Base-by-base conservation (phyloP, 2,888 invertebrate genomes). In the Norana najaformis region DNA sequence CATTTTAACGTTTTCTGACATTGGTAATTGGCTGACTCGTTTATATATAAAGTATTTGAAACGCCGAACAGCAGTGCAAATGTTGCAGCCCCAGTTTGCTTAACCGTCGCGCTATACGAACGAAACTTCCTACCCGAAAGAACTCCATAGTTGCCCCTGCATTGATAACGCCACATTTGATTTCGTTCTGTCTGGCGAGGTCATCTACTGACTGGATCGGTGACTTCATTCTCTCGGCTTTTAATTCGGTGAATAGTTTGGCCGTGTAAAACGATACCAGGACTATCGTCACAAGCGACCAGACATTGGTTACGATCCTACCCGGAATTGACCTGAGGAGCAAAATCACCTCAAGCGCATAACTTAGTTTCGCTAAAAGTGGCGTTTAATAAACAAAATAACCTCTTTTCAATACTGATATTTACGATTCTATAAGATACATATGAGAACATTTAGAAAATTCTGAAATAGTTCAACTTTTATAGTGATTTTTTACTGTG, bases 141-240 rank as follows among this genome's bases (percentile, higher is more conserved):
- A 98, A 98, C 93, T 97, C 97, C 96, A 97, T 97, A 2, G 97
- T 97, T 38, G 97, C 97, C 90, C 97, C 95, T 96, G 93, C 93
- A 88, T 93, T 93, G 89, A 97, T 95, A 0, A 97, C 97, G 47
- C 97, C 97, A 94, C 98, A 98, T 94, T 97, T 97, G 93, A 99
- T 98, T 96, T 98, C 98, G 69, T 97, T 97, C 90, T 98, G 98
- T 90, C 97, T 96, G 69, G 97, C 97, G 90, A 98, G 96, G 95
- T 98, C 98, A 94, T 98, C 97, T 0, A 98, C 97, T 69, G 97
- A 97, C 95, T 97, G 97, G 93, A 98, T 97, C 34, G 99, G 98
- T 23, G 98, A 97, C 13, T 98, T 30, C 69, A n/a, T 69, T 69
- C 69, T 69, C n/a, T 69, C 69, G 69, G 69, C 30, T n/a, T 69